These are phyloP conservation scores for Yponomeuta evonymella DNA, from an alignment of 2,888 invertebrate genomes.

Conservation along the genomic window DNA sequence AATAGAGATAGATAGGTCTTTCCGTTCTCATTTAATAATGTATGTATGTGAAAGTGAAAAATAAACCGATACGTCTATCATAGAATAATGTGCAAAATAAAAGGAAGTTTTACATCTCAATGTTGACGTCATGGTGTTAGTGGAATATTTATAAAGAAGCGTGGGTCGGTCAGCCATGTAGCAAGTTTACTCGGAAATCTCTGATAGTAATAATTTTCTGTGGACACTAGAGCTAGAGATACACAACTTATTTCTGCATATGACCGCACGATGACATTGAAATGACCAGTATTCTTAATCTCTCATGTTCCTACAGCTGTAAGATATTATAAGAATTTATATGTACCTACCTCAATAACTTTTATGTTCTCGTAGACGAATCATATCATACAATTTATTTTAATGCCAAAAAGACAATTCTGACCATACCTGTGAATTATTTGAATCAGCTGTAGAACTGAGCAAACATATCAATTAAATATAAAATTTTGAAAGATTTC, in stretches of 20 bases:
- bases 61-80: neutral
- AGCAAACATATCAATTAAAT: neutral
- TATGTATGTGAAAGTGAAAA: neutral
- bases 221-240: neutral
- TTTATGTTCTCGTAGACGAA: neutral
- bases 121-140: neutral
- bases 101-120: neutral
- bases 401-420: constrained; percentile 17
- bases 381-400: neutral
- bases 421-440: too few relatives aligned
- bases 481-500: neutral
- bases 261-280: neutral
- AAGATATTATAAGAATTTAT: too few relatives aligned
- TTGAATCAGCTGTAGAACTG: neutral
- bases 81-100: neutral
- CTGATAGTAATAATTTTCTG: neutral
- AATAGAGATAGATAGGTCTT: neutral
- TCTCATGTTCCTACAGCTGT: too few relatives aligned
- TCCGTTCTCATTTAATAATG: neutral
- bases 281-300: neutral
- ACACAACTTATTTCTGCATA: neutral
- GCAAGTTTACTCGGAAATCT: constrained; percentile 22
- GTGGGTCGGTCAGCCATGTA: constrained; percentile 36
- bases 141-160: constrained; percentile 45
- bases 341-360: too few relatives aligned